These are phyloP conservation scores for Larimichthys crocea DNA, from an alignment of 2,113 vertebrate genomes.

Conservation along the genomic window DNA sequence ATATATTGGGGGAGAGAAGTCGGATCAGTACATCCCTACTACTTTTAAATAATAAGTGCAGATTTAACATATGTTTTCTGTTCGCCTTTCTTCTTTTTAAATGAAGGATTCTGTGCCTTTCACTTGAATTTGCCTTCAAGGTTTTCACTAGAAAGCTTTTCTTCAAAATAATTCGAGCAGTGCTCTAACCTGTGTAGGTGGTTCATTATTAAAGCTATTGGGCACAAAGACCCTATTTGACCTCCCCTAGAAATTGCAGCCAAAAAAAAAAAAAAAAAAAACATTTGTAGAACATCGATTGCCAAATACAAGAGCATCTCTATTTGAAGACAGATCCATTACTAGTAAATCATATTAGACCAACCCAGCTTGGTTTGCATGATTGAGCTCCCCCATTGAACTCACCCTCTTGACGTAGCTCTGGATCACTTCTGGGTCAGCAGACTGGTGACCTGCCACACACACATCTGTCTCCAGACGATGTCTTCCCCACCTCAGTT, in stretches of 20 bases:
- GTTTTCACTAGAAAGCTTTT: conserved; percentile 2
- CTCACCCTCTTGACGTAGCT: conserved; percentile 94
- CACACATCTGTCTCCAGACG: conserved; percentile 90
- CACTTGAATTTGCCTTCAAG: not conserved
- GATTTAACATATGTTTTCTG: not conserved
- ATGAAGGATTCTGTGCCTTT: not conserved
- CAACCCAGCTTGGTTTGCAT: not conserved
- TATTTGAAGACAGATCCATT: not conserved
- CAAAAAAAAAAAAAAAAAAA: not conserved
- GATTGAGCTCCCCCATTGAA: not conserved
- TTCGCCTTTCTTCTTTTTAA: not conserved
- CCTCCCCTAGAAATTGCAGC: conserved; percentile 4
- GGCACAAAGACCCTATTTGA: not conserved
- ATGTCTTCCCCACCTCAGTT: conserved; percentile 70
- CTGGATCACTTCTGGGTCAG: conserved; percentile 89
- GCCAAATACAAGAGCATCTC: not conserved
- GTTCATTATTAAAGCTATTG: conserved; percentile 4
- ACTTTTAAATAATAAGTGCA: not conserved
- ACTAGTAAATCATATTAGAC: not conserved
- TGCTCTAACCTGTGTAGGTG: not conserved
- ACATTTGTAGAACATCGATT: not conserved
- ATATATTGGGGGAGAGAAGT: not conserved
- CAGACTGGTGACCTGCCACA: conserved; percentile 85
- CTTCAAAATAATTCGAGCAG: conserved; percentile 12
- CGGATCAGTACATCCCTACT: not conserved